phyloP scores from a whole-genome alignment of 2,888 invertebrate species.

The Epirrita christyi region DNA sequence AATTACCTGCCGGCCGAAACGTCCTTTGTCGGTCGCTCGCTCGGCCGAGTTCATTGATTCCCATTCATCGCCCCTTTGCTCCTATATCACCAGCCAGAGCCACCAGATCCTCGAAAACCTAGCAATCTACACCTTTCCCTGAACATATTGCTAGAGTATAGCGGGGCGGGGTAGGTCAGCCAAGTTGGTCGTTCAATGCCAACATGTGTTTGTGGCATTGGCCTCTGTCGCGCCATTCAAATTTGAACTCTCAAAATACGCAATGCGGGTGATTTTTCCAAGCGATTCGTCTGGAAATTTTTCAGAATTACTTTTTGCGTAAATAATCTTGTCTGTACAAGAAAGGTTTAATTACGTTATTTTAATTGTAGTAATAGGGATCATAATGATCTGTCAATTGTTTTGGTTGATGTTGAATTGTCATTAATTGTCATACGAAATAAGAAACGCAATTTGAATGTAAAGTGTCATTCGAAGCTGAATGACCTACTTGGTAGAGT shows the following conservation, averaged over 20 bases:
- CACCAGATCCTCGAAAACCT: conserved; percentile 48
- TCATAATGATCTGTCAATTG: conserved; percentile 12
- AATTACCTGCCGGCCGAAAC: conserved; percentile 80
- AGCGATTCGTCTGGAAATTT: conserved; percentile 44
- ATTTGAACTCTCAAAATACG: conserved; percentile 50
- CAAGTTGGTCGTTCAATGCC: conserved; percentile 55
- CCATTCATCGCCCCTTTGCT: conserved; percentile 76
- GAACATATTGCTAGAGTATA: conserved; percentile 25
- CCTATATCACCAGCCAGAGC: conserved; percentile 59
- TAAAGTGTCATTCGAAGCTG: too few species aligned
- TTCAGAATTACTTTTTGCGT: conserved; percentile 56
- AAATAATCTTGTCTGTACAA: conserved; percentile 41
- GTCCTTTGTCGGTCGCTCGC: conserved; percentile 80
- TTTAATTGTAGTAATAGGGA: conserved; percentile 27
- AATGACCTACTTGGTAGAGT: too few species aligned
- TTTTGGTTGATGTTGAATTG: background rate
- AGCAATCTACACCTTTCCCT: conserved; percentile 30
- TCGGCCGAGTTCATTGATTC: conserved; percentile 80
- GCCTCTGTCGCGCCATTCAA: conserved; percentile 58
- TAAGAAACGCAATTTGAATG: too few species aligned
- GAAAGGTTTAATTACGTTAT: conserved; percentile 39
- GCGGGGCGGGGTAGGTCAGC: conserved; percentile 56
- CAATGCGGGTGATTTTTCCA: conserved; percentile 38
- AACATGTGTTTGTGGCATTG: conserved; percentile 81
- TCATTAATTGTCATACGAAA: too few species aligned